A percentile compares a stretch with the other conserved stretches of the same genome.
Evolutionary conservation across 2,113 vertebrate species (phyloP).

Genomic region (Heteronetta atricapilla): DNA sequence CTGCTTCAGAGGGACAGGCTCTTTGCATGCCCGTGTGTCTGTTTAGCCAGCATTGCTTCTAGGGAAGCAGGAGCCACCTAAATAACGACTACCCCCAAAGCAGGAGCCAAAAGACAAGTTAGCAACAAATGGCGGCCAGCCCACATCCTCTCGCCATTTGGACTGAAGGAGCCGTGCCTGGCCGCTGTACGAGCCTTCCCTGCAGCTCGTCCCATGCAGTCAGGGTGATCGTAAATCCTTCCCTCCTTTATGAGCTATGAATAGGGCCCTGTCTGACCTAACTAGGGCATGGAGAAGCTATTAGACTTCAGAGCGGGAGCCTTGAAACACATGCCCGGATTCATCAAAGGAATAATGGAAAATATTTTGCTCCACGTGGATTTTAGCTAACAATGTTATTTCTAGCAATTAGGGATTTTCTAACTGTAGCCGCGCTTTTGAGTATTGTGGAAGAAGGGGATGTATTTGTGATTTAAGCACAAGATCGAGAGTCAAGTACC

Average conservation of each 20-base stretch:
- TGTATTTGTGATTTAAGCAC: background rate
- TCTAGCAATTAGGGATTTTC: conserved; percentile 43
- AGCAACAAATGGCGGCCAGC: background rate
- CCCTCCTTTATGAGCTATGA: conserved; percentile 49
- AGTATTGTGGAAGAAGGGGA: background rate
- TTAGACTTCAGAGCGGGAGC: conserved; percentile 59
- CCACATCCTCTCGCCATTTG: conserved; percentile 34
- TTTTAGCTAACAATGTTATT: conserved; percentile 46
- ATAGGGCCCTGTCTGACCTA: conserved; percentile 69
- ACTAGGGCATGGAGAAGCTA: conserved; percentile 64
- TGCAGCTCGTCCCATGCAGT: conserved; percentile 46
- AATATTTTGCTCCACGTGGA: conserved; percentile 32
- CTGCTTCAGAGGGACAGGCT: background rate
- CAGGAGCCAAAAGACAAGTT: conserved; percentile 31
- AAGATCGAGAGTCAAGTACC: background rate
- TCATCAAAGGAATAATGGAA: conserved; percentile 68
- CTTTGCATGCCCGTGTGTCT: rapidly evolving
- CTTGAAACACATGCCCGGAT: conserved; percentile 53
- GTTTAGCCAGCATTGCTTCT: background rate
- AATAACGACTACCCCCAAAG: background rate
- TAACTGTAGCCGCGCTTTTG: background rate
- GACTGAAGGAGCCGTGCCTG: background rate
- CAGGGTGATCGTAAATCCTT: conserved; percentile 53
- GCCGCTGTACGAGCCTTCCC: conserved; percentile 42
- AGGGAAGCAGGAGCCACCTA: background rate